Evolutionary conservation across 2,888 invertebrate genomes (phyloP), one percentile per base, ranked within the genome.

Genomic region (Podotricha telesiphe): DNA sequence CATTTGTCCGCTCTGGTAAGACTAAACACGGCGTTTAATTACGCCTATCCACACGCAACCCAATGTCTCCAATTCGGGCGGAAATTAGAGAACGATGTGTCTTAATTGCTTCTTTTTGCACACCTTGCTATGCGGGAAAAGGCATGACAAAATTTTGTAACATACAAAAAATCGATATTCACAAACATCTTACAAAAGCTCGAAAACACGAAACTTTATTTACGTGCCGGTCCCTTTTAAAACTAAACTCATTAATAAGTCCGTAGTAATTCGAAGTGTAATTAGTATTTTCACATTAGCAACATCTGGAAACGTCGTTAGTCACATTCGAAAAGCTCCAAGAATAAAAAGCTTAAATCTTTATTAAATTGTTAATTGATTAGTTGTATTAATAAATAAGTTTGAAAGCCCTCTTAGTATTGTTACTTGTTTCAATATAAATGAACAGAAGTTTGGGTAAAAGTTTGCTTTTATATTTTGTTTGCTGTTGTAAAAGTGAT

Each of bases 241-340:
- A 72, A 72, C 65, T 65, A 56, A 45, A 45, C 65, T 62, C 67
- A 64, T 72, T 72, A 55, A 64, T 56, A 68, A 63, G 59, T 66
- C 70, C 64, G 64, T 42, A 67, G 67, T 70, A 68, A 70, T 70
- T 65, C 56, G 28, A 68, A 68, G 47, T 48, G 68, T 70, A 72
- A 72, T 72, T 72, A 72, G 68, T 69, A 67, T 50, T 71, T 55
- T 28, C 56, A 63, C 72, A 65, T 73, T 71, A 67, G 65, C 56
- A 65, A 56, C 73, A 73, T 67, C 73, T 73, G 73, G 68, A n/a
- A 48, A 47, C 68, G 72, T 68, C 67, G 66, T 73, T 71, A 71
- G 68, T 59, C 47, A 55, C 17, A 51, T 64, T 28, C 50, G 40
- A 53, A 62, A 65, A 42, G 55, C 42, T 40, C 28, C 22, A 6